phyloP scores from a whole-genome alignment of 1,140 invertebrate species.

The Panonychus citri region DNA sequence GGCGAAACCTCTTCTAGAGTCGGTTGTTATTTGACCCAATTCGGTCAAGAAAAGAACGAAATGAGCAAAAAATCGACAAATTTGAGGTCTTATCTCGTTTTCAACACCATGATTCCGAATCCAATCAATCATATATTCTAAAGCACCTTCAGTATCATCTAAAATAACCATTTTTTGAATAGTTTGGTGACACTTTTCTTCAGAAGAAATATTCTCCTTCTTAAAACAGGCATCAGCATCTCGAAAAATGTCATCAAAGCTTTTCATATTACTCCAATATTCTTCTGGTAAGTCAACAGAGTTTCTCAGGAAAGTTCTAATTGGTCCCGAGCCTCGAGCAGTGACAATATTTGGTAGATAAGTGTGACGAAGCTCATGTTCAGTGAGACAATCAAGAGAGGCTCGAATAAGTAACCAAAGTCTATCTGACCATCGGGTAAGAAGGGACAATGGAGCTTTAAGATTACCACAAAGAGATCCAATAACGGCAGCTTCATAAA shows the following conservation, averaged over 20 bases:
- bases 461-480: slow-evolving; percentile 62
- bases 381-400: slow-evolving; percentile 59
- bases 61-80: slow-evolving; percentile 47
- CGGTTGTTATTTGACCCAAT: slow-evolving; percentile 35
- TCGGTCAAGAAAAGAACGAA: slow-evolving; percentile 53
- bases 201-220: slow-evolving; percentile 9
- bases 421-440: slow-evolving; percentile 60
- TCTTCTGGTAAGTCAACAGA: slow-evolving; percentile 36
- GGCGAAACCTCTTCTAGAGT: slow-evolving; percentile 33
- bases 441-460: slow-evolving; percentile 41
- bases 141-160: slow-evolving; percentile 33
- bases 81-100: slow-evolving; percentile 21
- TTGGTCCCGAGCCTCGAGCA: not conserved
- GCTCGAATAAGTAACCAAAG: slow-evolving; percentile 41
- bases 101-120: not conserved
- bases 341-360: slow-evolving; percentile 14
- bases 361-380: slow-evolving; percentile 37
- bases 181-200: slow-evolving; percentile 33
- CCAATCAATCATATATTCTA: slow-evolving; percentile 11
- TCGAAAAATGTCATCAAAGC: slow-evolving; percentile 9
- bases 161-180: slow-evolving; percentile 55
- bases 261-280: slow-evolving; percentile 49
- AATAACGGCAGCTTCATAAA: slow-evolving; percentile 34
- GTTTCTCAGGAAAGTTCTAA: slow-evolving; percentile 14
- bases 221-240: slow-evolving; percentile 1